Evolutionary conservation across 37 sponge, comb jelly and placozoan genomes (phyloP).

Genomic region (Halisarca cf. caerulea): DNA sequence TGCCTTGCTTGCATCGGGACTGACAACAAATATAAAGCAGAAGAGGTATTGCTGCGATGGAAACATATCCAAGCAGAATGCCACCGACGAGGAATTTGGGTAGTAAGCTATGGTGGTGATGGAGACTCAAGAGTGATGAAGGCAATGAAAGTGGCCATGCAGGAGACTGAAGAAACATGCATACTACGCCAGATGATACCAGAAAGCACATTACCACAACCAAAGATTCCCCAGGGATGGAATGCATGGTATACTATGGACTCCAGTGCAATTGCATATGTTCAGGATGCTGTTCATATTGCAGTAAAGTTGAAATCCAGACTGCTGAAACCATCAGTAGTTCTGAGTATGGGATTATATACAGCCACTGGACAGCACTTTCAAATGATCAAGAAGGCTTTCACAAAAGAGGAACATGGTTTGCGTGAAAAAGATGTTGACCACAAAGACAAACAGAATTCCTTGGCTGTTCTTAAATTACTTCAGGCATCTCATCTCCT

Average conservation of each 20-base stretch:
- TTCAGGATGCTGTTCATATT: slow-evolving; percentile 41
- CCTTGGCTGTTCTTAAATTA: slow-evolving; percentile 16
- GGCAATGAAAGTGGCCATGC: slow-evolving; percentile 21
- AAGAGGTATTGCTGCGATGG: slow-evolving; percentile 23
- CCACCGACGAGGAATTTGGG: neutral
- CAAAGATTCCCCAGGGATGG: neutral
- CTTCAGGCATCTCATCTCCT: slow-evolving; percentile 8
- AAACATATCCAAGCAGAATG: slow-evolving; percentile 18
- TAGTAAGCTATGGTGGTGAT: slow-evolving; percentile 37
- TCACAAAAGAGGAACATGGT: slow-evolving; percentile 37
- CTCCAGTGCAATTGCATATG: slow-evolving; percentile 8
- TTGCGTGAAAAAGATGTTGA: slow-evolving; percentile 32
- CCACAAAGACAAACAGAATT: slow-evolving; percentile 46
- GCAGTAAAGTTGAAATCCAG: slow-evolving; percentile 40
- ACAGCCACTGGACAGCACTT: slow-evolving; percentile 18
- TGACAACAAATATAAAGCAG: slow-evolving; percentile 29
- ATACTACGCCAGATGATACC: neutral
- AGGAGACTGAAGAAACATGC: neutral
- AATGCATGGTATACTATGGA: neutral
- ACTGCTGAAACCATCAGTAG: slow-evolving; percentile 36
- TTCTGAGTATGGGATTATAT: slow-evolving; percentile 21
- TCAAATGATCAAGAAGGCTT: neutral
- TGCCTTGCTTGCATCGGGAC: slow-evolving; percentile 38
- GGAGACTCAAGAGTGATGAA: slow-evolving; percentile 29
- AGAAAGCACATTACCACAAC: neutral